A percentile compares a stretch with the other conserved stretches of the same genome.
Evolutionary conservation across 2,888 invertebrate species (phyloP).

Genomic region (Colostygia pectinataria): DNA sequence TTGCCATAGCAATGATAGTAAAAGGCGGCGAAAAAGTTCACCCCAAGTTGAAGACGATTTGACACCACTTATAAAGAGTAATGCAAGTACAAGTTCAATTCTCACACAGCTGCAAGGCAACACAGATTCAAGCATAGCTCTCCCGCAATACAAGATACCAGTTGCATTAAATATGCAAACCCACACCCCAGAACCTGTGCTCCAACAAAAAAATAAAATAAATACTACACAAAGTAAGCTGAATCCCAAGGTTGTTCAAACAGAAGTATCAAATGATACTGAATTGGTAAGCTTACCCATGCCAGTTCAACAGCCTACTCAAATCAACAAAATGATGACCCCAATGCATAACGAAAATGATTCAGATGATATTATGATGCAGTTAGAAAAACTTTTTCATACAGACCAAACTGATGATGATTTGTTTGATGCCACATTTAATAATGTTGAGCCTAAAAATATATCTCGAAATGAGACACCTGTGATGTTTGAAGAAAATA

Average conservation of each 20-base stretch:
- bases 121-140: constrained; percentile 14
- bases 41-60: constrained; percentile 21
- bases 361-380: constrained; percentile 65
- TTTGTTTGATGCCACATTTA: constrained; percentile 63
- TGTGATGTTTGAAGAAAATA: constrained; percentile 36
- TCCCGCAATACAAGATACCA: constrained; percentile 37
- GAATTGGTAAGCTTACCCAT: constrained; percentile 15
- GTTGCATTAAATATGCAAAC: constrained; percentile 40
- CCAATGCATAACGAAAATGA: constrained; percentile 36
- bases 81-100: constrained; percentile 15
- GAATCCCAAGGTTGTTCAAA: constrained; percentile 24
- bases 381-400: constrained; percentile 74
- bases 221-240: constrained; percentile 17
- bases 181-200: constrained; percentile 29
- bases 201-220: constrained; percentile 2
- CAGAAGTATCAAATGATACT: constrained; percentile 34
- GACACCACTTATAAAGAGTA: constrained; percentile 18
- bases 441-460: constrained; percentile 39
- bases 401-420: constrained; percentile 68
- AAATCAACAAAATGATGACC: constrained; percentile 18
- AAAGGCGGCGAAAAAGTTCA: constrained; percentile 46
- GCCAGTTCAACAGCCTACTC: constrained; percentile 19
- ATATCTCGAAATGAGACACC: constrained; percentile 1
- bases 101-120: constrained; percentile 25
- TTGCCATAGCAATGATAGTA: constrained; percentile 56